Evolutionary conservation across 2,888 invertebrate species (phyloP).

Genomic region (Oligia latruncula): DNA sequence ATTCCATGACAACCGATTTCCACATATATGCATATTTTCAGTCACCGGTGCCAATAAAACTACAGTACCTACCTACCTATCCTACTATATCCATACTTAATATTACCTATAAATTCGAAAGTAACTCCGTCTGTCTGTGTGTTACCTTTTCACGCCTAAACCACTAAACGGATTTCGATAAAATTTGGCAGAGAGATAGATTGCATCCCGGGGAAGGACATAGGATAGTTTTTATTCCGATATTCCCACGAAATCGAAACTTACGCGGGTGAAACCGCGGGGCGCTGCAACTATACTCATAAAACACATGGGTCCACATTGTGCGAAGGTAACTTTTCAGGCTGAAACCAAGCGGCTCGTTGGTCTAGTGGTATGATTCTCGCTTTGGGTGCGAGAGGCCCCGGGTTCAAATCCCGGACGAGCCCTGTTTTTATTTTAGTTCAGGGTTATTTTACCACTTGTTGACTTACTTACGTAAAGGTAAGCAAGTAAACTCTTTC

Average conservation of each 20-base stretch:
- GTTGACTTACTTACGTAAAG: not conserved
- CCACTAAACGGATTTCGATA: too few species aligned
- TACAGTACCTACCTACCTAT: not conserved
- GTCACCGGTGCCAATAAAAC: not conserved
- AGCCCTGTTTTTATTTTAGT: constrained; percentile 44
- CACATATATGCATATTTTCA: not conserved
- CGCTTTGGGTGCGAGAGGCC: constrained; percentile 57
- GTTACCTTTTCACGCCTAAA: too few species aligned
- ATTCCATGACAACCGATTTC: not conserved
- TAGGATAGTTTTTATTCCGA: too few species aligned
- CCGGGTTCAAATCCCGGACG: constrained; percentile 56
- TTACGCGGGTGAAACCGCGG: too few species aligned
- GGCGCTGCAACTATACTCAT: not conserved
- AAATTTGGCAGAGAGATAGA: too few species aligned
- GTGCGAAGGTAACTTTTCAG: constrained; percentile 21
- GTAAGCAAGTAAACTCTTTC: not conserved
- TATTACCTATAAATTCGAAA: too few species aligned
- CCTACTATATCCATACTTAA: too few species aligned
- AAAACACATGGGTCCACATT: not conserved
- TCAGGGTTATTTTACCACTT: not conserved
- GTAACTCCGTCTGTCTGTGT: too few species aligned
- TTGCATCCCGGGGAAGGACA: too few species aligned
- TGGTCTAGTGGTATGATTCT: constrained; percentile 59
- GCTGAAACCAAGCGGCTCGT: constrained; percentile 35
- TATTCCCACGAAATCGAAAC: too few species aligned